Conservation (phyloP, 2,113 vertebrate species). For the Sinocyclocheilus grahami region DNA sequence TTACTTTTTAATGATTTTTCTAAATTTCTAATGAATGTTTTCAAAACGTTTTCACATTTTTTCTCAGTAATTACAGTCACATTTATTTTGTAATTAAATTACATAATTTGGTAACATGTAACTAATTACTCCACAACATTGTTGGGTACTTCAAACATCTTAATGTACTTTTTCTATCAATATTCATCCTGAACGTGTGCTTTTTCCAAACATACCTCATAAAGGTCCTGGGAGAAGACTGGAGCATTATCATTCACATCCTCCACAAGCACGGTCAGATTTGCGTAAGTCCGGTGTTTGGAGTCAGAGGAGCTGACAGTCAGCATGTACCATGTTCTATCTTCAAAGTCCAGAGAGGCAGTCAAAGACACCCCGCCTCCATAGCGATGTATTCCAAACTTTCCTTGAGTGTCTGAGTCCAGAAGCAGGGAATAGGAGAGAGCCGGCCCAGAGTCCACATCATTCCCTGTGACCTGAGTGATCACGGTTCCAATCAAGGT, state of each 20-base stretch:
- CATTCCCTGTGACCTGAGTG: conserved; percentile 92
- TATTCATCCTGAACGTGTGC: background rate
- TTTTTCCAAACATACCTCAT: conserved; percentile 80
- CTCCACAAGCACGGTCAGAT: conserved; percentile 88
- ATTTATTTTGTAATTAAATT: too few species aligned
- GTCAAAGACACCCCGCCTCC: conserved; percentile 85
- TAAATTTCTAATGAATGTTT: too few species aligned
- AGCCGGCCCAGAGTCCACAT: conserved; percentile 90
- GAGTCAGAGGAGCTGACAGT: conserved; percentile 86
- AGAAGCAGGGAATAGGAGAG: conserved; percentile 84
- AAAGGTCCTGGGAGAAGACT: conserved; percentile 85
- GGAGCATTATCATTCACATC: conserved; percentile 94
- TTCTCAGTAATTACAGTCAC: too few species aligned
- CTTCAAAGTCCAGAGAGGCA: conserved; percentile 84
- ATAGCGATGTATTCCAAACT: conserved; percentile 88
- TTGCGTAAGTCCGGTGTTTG: conserved; percentile 84
- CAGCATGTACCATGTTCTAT: conserved; percentile 81
- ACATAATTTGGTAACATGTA: too few species aligned
- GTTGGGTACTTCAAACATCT: background rate
- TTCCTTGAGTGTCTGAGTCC: conserved; percentile 73
- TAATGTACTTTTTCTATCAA: background rate
- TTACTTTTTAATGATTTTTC: too few species aligned
- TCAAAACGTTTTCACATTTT: too few species aligned
- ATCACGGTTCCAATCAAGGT: conserved; percentile 91
- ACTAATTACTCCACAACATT: background rate